phyloP scores from a whole-genome alignment of 2,888 invertebrate genomes.

The Pseudococcus longispinus region DNA sequence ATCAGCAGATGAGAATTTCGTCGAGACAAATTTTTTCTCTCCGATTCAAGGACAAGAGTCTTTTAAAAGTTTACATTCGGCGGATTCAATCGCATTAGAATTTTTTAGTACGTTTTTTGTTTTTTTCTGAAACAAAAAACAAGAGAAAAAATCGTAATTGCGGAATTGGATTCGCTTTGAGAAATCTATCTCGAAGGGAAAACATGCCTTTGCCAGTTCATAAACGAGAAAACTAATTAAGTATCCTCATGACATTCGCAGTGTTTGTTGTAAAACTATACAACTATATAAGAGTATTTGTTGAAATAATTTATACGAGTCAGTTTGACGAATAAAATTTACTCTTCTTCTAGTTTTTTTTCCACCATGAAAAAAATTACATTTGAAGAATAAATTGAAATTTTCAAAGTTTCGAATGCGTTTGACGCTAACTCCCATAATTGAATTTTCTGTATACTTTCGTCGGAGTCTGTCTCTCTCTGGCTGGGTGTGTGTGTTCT shows the following conservation, averaged over 20 bases:
- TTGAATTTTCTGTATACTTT: conserved; percentile 23
- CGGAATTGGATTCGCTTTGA: conserved; percentile 6
- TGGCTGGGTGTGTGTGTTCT: background rate
- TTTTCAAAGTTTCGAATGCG: conserved; percentile 27
- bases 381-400: conserved; percentile 26
- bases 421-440: conserved; percentile 11
- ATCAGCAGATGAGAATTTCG: background rate
- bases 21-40: background rate
- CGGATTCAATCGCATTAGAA: background rate
- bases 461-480: background rate
- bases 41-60: background rate
- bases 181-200: conserved; percentile 8
- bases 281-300: background rate
- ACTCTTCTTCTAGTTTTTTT: background rate
- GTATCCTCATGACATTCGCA: conserved; percentile 10
- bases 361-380: background rate
- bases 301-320: conserved; percentile 20
- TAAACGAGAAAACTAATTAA: conserved; percentile 19
- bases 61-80: background rate
- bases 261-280: conserved; percentile 11
- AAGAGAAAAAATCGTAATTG: background rate
- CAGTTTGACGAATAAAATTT: conserved; percentile 28
- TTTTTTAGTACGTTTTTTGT: background rate
- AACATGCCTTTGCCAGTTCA: background rate
- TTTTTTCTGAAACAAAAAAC: background rate